Evolutionary conservation across 2,888 invertebrate genomes (phyloP).

Genomic region (Bursaphelenchus okinawaensis): DNA sequence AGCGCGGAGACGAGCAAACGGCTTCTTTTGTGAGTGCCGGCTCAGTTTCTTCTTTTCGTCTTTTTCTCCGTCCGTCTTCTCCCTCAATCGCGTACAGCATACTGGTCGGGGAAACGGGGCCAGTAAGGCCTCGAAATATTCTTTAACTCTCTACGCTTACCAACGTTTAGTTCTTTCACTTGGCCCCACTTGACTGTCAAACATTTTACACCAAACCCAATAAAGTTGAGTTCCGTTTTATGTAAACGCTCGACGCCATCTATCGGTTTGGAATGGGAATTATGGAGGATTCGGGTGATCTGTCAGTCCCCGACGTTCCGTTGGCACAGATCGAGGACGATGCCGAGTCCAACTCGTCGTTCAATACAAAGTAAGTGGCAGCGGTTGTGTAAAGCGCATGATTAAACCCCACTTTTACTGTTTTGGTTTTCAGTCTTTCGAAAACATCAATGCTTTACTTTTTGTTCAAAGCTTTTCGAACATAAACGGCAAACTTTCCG

Average conservation of each 20-base stretch:
- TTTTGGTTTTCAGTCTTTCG: too few relatives aligned
- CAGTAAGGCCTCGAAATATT: not conserved
- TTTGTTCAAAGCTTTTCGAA: too few relatives aligned
- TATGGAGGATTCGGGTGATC: conserved; percentile 10
- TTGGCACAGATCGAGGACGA: conserved; percentile 27
- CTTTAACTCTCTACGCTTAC: not conserved
- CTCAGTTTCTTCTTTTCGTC: not conserved
- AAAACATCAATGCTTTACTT: too few relatives aligned
- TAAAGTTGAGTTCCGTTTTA: not conserved
- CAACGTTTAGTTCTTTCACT: not conserved
- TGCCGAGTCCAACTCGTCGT: conserved; percentile 7
- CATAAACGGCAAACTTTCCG: too few relatives aligned
- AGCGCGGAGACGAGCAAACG: not conserved
- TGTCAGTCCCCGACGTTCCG: conserved; percentile 23
- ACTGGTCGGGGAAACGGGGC: not conserved
- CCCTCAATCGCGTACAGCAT: not conserved
- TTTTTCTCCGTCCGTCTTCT: not conserved
- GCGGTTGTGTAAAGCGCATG: too few relatives aligned
- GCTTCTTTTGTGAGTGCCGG: not conserved
- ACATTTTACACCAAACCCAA: not conserved
- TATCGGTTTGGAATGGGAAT: not conserved
- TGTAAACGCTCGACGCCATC: not conserved
- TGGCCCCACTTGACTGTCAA: not conserved
- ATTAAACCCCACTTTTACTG: too few relatives aligned
- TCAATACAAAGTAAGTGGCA: not conserved